Conservation (phyloP, 2,888 invertebrate genomes). For the Plutella xylostella region DNA sequence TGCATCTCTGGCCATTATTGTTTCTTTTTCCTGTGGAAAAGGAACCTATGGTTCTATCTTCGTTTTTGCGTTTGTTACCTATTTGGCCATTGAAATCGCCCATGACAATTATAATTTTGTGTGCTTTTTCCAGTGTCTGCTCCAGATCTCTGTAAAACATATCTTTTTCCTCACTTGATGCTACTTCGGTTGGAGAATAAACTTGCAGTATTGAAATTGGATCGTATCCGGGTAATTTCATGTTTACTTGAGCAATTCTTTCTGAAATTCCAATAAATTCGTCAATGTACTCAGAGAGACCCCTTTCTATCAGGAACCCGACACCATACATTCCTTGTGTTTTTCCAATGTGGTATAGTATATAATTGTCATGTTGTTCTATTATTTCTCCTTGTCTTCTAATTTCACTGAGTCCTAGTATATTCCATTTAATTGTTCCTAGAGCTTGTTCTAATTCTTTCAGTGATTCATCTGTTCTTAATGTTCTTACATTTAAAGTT, state of each 20-base stretch:
- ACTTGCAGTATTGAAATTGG: constrained; percentile 5
- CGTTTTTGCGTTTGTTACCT: background rate
- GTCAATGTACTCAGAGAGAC: background rate
- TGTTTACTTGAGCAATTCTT: constrained; percentile 2
- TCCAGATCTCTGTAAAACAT: background rate
- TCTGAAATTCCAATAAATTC: constrained; percentile 5
- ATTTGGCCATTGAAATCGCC: constrained; percentile 3
- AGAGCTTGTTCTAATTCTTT: background rate
- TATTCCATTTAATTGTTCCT: background rate
- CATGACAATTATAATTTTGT: constrained; percentile 1
- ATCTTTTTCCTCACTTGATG: background rate
- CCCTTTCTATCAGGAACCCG: constrained; percentile 5
- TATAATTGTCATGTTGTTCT: background rate
- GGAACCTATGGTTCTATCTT: background rate
- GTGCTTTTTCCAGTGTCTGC: background rate
- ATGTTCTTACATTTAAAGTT: background rate
- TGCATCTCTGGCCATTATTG: constrained; percentile 2
- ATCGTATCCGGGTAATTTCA: background rate
- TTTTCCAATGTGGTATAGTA: constrained; percentile 7
- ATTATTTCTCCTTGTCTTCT: background rate
- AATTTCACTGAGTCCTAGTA: background rate
- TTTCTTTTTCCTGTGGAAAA: constrained; percentile 4
- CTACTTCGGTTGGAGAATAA: constrained; percentile 6
- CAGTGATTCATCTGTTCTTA: background rate
- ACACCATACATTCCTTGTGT: constrained; percentile 2